Evolutionary conservation across 1,140 invertebrate species (phyloP), one percentile per base, ranked within the genome.

Genomic region (Oncopeltus fasciatus): DNA sequence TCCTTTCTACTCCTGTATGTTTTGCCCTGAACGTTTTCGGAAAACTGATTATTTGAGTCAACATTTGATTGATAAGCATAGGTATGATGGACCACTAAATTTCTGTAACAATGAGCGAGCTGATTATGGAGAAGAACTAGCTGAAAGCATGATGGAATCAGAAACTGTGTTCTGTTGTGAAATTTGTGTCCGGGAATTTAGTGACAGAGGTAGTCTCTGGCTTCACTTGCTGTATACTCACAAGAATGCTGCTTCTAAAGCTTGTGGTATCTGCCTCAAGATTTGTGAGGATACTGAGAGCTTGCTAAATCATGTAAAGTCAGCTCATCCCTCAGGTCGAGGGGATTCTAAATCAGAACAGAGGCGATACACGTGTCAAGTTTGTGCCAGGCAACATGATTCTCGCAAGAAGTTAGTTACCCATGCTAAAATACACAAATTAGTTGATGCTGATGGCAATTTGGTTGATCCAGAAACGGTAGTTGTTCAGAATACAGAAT

Each of bases 361-460:
- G 61, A 64, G 69, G 27, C 62, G 70, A 2, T 72, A 71, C 47
- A 68, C 66, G 27, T 68, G 67, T 58, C 75, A 78, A n/a, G 75
- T 82, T n/a, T 82, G 80, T 67, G 76, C 75, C 20, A 74, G 79
- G 60, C 78, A 80, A 60, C 78, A 81, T 53, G 79, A 82, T 68
- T 79, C 79, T 8, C 71, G 75, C 20, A 79, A 80, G 64, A 77
- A 77, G 63, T 68, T 82, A 31, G 76, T 81, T 60, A 77, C 77
- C 26, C 80, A 82, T 64, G 74, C 80, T 20, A 74, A 76, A 0
- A 78, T 81, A 56, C 80, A 82, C 63, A 74, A 80, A 66, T 75
- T 61, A 67, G 68, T 31, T 73, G 73, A 72, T 57, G 71, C 72
- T 59, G 68, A 74, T 28, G 70, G 68, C 38, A 58, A 72, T 67